Conservation (phyloP, 2,888 invertebrate genomes). For the Drosophila fulvimacula region DNA sequence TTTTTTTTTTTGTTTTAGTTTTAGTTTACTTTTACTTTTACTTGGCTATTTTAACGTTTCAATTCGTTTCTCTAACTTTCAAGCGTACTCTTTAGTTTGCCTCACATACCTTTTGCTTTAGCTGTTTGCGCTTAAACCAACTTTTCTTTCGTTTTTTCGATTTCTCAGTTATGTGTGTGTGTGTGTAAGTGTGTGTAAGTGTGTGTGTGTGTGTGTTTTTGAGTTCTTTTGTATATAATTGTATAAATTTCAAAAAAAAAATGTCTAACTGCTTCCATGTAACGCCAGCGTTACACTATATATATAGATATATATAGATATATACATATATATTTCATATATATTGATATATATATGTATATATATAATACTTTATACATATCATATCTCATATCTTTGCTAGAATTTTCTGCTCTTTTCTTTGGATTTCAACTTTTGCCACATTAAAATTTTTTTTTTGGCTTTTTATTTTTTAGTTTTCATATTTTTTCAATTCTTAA, state of each 20-base stretch:
- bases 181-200: conserved; percentile 10
- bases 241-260: conserved; percentile 67
- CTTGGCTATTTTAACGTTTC: conserved; percentile 47
- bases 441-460: conserved; percentile 24
- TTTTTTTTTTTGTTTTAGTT: conserved; percentile 18
- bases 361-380: conserved; percentile 51
- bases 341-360: conserved; percentile 19
- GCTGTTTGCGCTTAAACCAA: conserved; percentile 5
- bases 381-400: conserved; percentile 44
- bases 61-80: conserved; percentile 45
- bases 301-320: neutral
- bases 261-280: conserved; percentile 63
- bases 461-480: neutral
- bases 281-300: conserved; percentile 76
- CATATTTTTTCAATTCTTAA: conserved; percentile 31
- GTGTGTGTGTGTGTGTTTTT: conserved; percentile 22
- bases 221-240: conserved; percentile 51
- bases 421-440: conserved; percentile 24
- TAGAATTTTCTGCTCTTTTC: conserved; percentile 5
- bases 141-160: conserved; percentile 26
- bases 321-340: conserved; percentile 43
- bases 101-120: conserved; percentile 37
- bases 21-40: conserved; percentile 10
- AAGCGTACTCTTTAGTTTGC: conserved; percentile 15
- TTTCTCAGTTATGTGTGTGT: conserved; percentile 29